Evolutionary conservation across 2,113 vertebrate species (phyloP), one percentile per base, ranked within the genome.

Genomic region (Petromus typicus): DNA sequence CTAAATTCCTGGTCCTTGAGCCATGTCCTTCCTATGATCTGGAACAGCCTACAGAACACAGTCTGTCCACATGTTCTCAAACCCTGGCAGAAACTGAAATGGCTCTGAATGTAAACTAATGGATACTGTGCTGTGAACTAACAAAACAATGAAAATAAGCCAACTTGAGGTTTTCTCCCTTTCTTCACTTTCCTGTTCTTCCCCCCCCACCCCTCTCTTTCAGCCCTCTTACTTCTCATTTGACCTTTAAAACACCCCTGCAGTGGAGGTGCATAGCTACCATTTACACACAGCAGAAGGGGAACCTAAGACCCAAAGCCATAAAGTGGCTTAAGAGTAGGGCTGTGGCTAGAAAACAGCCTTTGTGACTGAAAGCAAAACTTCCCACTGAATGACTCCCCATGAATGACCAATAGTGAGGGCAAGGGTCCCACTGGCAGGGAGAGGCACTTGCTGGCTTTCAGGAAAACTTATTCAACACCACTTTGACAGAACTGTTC

Each of bases 11-110:
- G 48, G 10, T 51, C 48, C 48, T 10, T 76, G 64, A 93, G 51
- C 56, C 37, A 89, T 37, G 86, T 40, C 59, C 96, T 69, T 91
- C 76, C 90, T 63, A 81, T 71, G 30, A 76, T 57, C 34, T 95
- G 86, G 73, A 67, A 71, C 1, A 95, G 76, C 69, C n/a, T 67
- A 59, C 14, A 56, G 43, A 88, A 51, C 32, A 89, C 23, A 89
- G 25, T 80, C 45, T 64, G 43, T 54, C 43, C n/a, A 76, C 61
- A 69, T 61, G 51, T 82, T 67, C 89, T 86, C 83, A 91, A 84
- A 45, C 37, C 51, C 51, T 66, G 37, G 7, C 63, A 81, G 69
- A 95, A 92, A 84, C 2, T 78, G 45, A 95, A 80, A 30, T 13
- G 56, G 45, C 23, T 85, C 61, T 83, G 27, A 69, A 27, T 43